Conservation (phyloP, 1,140 invertebrate genomes). For the Agrilus planipennis region DNA sequence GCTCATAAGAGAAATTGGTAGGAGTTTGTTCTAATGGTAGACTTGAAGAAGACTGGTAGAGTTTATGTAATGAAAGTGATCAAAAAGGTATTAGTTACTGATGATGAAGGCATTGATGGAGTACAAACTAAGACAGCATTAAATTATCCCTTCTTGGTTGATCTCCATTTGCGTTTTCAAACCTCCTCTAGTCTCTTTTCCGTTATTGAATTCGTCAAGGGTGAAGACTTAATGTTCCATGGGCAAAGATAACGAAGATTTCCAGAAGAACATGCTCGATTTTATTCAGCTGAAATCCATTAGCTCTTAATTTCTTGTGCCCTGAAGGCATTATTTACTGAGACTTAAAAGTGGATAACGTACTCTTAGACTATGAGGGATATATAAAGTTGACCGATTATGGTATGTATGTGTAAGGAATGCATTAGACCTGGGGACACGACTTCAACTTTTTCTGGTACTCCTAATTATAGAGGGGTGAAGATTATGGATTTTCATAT, state of each 20-base stretch:
- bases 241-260: conserved; percentile 94
- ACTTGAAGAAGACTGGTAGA: conserved; percentile 85
- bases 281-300: conserved; percentile 96
- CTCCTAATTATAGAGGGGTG: conserved; percentile 96
- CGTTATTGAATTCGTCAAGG: conserved; percentile 98
- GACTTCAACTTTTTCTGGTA: conserved; percentile 93
- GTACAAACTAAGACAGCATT: conserved; percentile 99
- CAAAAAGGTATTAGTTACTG: conserved; percentile 96
- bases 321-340: conserved; percentile 93
- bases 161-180: conserved; percentile 98
- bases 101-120: conserved; percentile 99
- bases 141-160: conserved; percentile 98
- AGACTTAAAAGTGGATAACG: conserved; percentile 97
- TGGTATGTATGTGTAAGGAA: conserved; percentile 97
- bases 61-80: conserved; percentile 99
- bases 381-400: conserved; percentile 71
- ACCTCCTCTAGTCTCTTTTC: conserved; percentile 93
- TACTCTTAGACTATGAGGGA: conserved; percentile 94
- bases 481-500: conserved; percentile 90
- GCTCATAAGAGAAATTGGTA: conserved; percentile 93
- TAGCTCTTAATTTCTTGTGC: conserved; percentile 98
- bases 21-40: conserved; percentile 98
- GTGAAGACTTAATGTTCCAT: conserved; percentile 99
- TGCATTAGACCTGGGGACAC: conserved; percentile 81
- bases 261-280: conserved; percentile 88